Evolutionary conservation across 2,888 invertebrate species (phyloP).

Genomic region (Hirtodrosophila alboralis): DNA sequence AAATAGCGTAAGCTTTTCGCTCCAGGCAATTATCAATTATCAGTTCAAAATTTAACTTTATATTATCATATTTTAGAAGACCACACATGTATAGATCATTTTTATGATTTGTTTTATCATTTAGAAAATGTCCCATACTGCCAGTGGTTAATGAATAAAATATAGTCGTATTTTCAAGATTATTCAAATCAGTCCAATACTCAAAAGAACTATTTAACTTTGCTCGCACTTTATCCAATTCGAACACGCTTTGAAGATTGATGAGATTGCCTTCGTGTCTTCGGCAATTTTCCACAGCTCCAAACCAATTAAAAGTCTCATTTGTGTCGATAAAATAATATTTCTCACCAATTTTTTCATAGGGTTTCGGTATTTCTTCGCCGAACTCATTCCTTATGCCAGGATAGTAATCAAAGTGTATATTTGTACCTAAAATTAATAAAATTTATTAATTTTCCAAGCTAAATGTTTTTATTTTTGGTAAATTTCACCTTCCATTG

Average conservation of each 20-base stretch:
- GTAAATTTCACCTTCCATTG: constrained; percentile 11
- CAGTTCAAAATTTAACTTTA: neutral
- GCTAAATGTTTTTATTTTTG: too few relatives aligned
- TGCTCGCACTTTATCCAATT: neutral
- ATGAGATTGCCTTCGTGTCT: constrained; percentile 18
- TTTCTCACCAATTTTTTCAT: constrained; percentile 20
- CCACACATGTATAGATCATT: constrained; percentile 7
- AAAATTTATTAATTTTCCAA: too few relatives aligned
- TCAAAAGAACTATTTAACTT: neutral
- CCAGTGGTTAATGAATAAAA: constrained; percentile 37
- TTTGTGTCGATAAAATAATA: constrained; percentile 18
- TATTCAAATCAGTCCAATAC: constrained; percentile 49
- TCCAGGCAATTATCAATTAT: neutral
- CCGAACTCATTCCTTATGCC: neutral
- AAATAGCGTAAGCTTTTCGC: constrained; percentile 13
- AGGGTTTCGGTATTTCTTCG: constrained; percentile 8
- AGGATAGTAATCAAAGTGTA: neutral
- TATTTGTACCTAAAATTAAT: neutral
- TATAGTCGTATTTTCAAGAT: neutral
- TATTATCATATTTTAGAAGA: neutral
- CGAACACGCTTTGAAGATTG: constrained; percentile 15
- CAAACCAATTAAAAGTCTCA: constrained; percentile 30
- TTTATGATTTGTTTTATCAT: fast-evolving
- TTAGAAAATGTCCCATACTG: neutral
- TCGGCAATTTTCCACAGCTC: constrained; percentile 20